Conservation (phyloP, 2,797 vertebrate genomes). For the Myotis findleyi region DNA sequence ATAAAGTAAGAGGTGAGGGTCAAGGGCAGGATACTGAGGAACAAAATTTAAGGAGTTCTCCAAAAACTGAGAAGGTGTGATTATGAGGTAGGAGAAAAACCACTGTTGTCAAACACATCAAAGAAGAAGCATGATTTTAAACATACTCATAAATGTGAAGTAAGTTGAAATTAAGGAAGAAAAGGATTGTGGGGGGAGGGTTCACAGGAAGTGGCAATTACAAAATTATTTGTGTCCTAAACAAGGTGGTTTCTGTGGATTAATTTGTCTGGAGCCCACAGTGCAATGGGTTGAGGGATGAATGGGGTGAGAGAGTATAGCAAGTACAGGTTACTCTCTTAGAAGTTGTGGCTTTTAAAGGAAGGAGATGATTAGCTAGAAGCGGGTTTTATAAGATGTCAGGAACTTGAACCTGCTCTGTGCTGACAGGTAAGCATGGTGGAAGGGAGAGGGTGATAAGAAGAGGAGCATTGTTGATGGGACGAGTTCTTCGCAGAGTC, state of each 20-base stretch:
- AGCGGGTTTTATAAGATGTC: not conserved
- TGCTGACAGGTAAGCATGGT: not conserved
- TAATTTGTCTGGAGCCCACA: not conserved
- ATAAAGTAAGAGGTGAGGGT: not conserved
- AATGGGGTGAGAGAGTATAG: not conserved
- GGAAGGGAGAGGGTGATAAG: not conserved
- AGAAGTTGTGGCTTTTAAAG: not conserved
- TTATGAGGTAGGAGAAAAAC: not conserved
- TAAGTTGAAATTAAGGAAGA: not conserved
- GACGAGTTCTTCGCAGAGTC: not conserved
- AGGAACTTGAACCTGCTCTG: not conserved
- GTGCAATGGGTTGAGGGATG: not conserved
- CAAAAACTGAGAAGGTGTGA: not conserved
- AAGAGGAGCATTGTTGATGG: not conserved
- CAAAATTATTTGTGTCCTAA: not conserved
- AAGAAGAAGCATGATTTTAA: not conserved
- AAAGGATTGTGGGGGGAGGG: not conserved
- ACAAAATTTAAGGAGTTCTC: not conserved
- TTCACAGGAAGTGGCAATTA: not conserved
- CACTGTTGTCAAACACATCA: not conserved
- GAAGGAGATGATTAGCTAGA: not conserved
- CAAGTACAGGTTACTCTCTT: not conserved
- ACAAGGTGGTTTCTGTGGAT: not conserved
- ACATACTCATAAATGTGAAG: not conserved
- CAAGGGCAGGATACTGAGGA: not conserved